Conservation (phyloP, 2,113 vertebrate genomes). For the Phrynosoma platyrhinos region DNA sequence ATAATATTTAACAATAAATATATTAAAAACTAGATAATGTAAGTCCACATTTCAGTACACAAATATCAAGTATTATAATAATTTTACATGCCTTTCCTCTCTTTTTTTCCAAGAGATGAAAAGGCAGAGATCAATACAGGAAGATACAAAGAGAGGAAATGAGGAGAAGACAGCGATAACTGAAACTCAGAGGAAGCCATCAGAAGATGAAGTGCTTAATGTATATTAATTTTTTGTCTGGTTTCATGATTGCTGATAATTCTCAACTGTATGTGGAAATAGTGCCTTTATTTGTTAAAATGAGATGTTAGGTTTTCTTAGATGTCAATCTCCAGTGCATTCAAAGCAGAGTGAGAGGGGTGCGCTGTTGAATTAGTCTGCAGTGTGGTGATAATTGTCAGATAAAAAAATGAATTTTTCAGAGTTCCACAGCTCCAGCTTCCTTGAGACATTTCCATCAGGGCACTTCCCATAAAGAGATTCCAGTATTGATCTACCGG, state of each 20-base stretch:
- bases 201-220: slow-evolving; percentile 96
- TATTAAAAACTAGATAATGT: slow-evolving; percentile 75
- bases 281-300: slow-evolving; percentile 88
- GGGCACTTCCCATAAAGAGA: slow-evolving; percentile 89
- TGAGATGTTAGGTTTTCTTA: slow-evolving; percentile 88
- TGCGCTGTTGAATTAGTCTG: slow-evolving; percentile 88
- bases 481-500: slow-evolving; percentile 92
- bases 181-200: slow-evolving; percentile 89
- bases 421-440: slow-evolving; percentile 85
- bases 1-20: slow-evolving; percentile 73
- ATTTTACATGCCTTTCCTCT: slow-evolving; percentile 81
- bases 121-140: slow-evolving; percentile 94
- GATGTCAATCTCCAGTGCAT: slow-evolving; percentile 88
- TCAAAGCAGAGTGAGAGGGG: slow-evolving; percentile 86
- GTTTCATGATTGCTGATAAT: slow-evolving; percentile 90
- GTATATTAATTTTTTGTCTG: slow-evolving; percentile 89
- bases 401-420: slow-evolving; percentile 90
- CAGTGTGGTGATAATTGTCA: slow-evolving; percentile 89
- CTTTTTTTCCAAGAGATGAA: slow-evolving; percentile 90
- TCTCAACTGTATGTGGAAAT: slow-evolving; percentile 86
- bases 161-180: slow-evolving; percentile 87
- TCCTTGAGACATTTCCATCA: slow-evolving; percentile 90
- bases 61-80: slow-evolving; percentile 86
- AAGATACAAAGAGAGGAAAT: slow-evolving; percentile 90
- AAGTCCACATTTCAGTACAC: slow-evolving; percentile 80